phyloP scores from a whole-genome alignment of 2,113 vertebrate species.

The Sinocyclocheilus maitianheensis region DNA sequence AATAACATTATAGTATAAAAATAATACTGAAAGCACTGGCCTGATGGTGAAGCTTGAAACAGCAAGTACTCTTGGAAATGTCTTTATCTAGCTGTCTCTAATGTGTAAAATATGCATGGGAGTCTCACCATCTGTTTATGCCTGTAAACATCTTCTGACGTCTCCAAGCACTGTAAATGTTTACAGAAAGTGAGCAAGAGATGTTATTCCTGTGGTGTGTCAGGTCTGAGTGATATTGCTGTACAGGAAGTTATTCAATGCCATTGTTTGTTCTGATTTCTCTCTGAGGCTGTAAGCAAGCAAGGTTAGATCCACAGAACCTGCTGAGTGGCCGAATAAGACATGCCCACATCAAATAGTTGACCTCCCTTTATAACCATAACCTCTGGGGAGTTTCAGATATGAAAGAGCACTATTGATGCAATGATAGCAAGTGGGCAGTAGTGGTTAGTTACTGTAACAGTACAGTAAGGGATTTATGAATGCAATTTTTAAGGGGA shows the following conservation, averaged over 20 bases:
- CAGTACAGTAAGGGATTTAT: neutral
- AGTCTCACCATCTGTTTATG: slow-evolving; percentile 11
- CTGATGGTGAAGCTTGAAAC: neutral
- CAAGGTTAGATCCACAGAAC: slow-evolving; percentile 3
- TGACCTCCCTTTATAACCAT: neutral
- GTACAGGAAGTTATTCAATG: slow-evolving; percentile 26
- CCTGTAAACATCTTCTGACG: neutral
- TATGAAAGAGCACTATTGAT: neutral
- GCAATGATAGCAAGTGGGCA: neutral
- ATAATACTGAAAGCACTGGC: neutral
- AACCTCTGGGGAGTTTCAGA: neutral
- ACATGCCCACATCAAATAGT: neutral
- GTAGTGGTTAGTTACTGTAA: neutral
- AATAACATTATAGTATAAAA: too few relatives aligned
- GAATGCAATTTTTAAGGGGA: neutral
- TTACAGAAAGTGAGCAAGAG: neutral
- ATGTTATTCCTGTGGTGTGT: slow-evolving; percentile 21
- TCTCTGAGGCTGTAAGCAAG: neutral
- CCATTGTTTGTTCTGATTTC: slow-evolving; percentile 32
- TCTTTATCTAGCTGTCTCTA: neutral
- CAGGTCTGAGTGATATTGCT: neutral
- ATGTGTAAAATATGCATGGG: neutral
- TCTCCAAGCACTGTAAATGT: slow-evolving; percentile 23
- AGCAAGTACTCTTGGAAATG: neutral
- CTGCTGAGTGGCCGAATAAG: slow-evolving; percentile 7